Conservation (phyloP, 64 coral and sea anemone genomes). For the Orbicella faveolata region DNA sequence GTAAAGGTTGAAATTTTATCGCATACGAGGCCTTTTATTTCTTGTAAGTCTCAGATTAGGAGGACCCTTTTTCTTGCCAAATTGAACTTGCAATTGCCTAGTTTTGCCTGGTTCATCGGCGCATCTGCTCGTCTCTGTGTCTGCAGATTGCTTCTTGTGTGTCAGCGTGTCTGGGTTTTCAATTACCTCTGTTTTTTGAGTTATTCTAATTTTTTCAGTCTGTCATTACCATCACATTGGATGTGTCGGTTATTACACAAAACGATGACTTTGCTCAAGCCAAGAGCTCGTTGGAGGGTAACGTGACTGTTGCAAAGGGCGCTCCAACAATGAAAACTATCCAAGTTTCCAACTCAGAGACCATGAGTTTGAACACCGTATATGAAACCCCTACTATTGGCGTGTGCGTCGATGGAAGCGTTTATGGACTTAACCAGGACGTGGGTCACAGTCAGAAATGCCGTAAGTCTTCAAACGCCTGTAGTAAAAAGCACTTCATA, state of each 20-base stretch:
- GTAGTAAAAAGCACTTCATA: no score
- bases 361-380: conserved; percentile 28
- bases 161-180: neutral
- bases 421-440: conserved; percentile 68
- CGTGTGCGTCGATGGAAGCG: conserved; percentile 73
- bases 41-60: no score
- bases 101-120: no score
- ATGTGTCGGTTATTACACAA: conserved; percentile 67
- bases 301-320: conserved; percentile 37
- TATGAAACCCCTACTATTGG: conserved; percentile 27
- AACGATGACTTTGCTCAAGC: conserved; percentile 39
- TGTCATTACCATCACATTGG: conserved; percentile 70
- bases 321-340: conserved; percentile 17
- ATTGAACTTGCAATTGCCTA: no score
- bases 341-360: conserved; percentile 2
- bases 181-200: neutral
- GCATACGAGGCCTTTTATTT: no score
- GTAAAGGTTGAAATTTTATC: no score
- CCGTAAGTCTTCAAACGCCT: conserved; percentile 58
- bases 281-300: conserved; percentile 42
- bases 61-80: no score
- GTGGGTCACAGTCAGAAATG: conserved; percentile 49
- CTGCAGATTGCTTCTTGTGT: no score
- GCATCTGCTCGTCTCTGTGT: no score
- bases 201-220: conserved; percentile 50